Evolutionary conservation across 2,797 vertebrate species (phyloP).

Genomic region (Mionectes olivaceus): DNA sequence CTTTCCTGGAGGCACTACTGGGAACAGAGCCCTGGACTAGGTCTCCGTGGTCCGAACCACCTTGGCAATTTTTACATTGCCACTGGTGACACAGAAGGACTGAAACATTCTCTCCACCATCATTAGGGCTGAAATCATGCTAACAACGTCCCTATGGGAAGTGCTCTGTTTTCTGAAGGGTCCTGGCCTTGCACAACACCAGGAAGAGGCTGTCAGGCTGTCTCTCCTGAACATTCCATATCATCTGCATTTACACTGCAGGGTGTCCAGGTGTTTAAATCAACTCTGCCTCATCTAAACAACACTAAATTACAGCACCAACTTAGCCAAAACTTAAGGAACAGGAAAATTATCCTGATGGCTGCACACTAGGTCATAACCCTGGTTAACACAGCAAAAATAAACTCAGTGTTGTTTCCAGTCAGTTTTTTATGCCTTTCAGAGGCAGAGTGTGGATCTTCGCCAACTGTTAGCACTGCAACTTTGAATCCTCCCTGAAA

Average conservation of each 20-base stretch:
- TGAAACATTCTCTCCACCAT: background rate
- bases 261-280: background rate
- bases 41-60: background rate
- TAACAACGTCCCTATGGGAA: background rate
- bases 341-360: background rate
- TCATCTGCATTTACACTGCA: background rate
- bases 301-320: slow-evolving; percentile 18
- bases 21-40: background rate
- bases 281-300: background rate
- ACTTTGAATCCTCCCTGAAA: background rate
- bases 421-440: background rate
- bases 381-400: slow-evolving; percentile 10
- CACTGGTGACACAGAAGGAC: background rate
- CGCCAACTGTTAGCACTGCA: background rate
- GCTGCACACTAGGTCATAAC: background rate
- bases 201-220: background rate
- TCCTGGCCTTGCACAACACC: background rate
- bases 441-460: background rate
- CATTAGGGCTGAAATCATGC: background rate
- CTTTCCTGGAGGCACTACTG: background rate
- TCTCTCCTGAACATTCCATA: background rate
- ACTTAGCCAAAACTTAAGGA: background rate
- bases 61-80: background rate
- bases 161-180: background rate
- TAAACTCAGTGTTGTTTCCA: slow-evolving; percentile 13